Evolutionary conservation across 2,888 invertebrate genomes (phyloP).

Genomic region (Pachymerium ferrugineum): DNA sequence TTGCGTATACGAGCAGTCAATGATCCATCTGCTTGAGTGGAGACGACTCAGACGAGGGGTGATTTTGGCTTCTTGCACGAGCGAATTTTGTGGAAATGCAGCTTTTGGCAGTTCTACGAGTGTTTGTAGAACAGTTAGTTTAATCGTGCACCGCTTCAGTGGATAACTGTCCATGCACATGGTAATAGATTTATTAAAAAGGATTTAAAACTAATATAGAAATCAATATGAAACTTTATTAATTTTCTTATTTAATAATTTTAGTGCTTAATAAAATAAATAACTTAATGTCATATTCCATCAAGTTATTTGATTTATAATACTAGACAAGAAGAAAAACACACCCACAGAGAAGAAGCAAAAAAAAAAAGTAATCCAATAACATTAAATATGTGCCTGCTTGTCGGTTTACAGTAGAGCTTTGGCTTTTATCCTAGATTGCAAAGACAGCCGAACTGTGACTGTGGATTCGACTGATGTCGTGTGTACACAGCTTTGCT

Average conservation of each 20-base stretch:
- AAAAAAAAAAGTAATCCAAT: background rate
- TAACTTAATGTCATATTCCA: too few species aligned
- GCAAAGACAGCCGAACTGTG: background rate
- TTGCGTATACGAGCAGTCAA: constrained; percentile 20
- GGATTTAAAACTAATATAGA: too few species aligned
- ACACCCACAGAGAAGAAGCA: background rate
- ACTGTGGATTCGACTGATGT: background rate
- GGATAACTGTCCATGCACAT: constrained; percentile 12
- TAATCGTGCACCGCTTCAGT: background rate
- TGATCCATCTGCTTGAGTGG: constrained; percentile 24
- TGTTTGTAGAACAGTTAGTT: constrained; percentile 1
- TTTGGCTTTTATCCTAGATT: constrained; percentile 1
- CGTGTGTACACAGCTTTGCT: background rate
- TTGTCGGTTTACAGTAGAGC: too few species aligned
- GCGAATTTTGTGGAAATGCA: constrained; percentile 21
- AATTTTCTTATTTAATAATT: too few species aligned
- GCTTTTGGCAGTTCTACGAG: constrained; percentile 22
- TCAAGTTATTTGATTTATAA: too few species aligned
- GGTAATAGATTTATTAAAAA: background rate
- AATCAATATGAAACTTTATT: too few species aligned
- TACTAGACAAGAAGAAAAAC: too few species aligned
- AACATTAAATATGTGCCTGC: background rate
- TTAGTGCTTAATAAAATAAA: too few species aligned
- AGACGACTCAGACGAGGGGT: constrained; percentile 7
- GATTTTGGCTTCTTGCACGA: constrained; percentile 15